These are phyloP conservation scores for Tenebrio molitor DNA, from an alignment of 1,140 invertebrate species.

Conservation along the genomic window DNA sequence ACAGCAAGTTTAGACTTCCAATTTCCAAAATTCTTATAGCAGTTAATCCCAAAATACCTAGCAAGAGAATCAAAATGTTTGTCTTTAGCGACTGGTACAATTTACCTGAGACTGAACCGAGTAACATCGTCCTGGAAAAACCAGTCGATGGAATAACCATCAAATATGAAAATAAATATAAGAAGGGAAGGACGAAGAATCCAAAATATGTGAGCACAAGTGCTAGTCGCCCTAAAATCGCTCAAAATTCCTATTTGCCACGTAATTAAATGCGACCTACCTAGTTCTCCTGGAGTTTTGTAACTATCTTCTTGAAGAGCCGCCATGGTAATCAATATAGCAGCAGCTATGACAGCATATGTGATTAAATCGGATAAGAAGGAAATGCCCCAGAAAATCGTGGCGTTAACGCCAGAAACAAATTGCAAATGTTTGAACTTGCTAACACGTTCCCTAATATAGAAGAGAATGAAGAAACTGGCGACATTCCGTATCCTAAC, in stretches of 20 bases:
- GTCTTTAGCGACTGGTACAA: neutral
- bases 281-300: slow-evolving; percentile 66
- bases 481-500: slow-evolving; percentile 76
- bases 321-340: slow-evolving; percentile 69
- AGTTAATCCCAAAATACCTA: slow-evolving; percentile 75
- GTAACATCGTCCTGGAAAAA: slow-evolving; percentile 17
- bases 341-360: slow-evolving; percentile 69
- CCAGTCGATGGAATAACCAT: slow-evolving; percentile 48
- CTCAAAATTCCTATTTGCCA: too few relatives aligned
- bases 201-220: slow-evolving; percentile 46
- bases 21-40: slow-evolving; percentile 77
- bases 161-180: slow-evolving; percentile 44
- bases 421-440: slow-evolving; percentile 71
- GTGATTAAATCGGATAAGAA: slow-evolving; percentile 81
- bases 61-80: slow-evolving; percentile 57
- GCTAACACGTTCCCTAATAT: slow-evolving; percentile 70
- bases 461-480: slow-evolving; percentile 80
- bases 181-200: slow-evolving; percentile 39
- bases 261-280: slow-evolving; percentile 58
- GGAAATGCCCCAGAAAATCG: slow-evolving; percentile 78
- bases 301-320: slow-evolving; percentile 72
- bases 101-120: slow-evolving; percentile 4
- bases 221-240: slow-evolving; percentile 49
- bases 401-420: slow-evolving; percentile 80
- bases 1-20: slow-evolving; percentile 69